Base-by-base conservation (phyloP, 2,888 invertebrate genomes). In the Mythimna lalbum region DNA sequence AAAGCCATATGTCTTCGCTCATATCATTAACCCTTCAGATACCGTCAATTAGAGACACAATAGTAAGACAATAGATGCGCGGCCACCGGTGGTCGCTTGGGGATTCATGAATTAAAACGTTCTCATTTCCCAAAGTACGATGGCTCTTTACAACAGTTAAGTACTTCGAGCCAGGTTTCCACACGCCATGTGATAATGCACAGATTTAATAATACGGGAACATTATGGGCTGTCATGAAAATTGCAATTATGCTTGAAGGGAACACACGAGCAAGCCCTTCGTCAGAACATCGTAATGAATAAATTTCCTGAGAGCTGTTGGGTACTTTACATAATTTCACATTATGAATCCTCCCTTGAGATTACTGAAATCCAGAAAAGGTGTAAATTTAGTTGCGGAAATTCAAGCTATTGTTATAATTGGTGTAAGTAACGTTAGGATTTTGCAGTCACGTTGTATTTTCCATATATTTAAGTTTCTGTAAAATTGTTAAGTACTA, bases 311-410 rank as follows among this genome's bases (percentile, higher is more conserved):
- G 66, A 79, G 75, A 75, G 79, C 82, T 84, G 84, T 83, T 78
- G 76, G 74, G 75, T 70, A 84, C 84, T 84, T 84, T 84, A 84
- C 86, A 84, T 86, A 84, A 84, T 84, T 84, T 84, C 75, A 81
- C 65, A 81, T 84, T 84, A 84, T 84, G 82, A 74, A 79, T 79
- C 74, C 64, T 70, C 79, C 73, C 73, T 73, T 53, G 84, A 79
- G 84, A 84, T 73, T 69, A 81, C 82, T 79, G 64, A 53, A 78
- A 86, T 84, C 79, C 75, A 69, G 72, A 76, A 56, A 77, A 78
- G 71, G 65, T 76, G 70, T 81, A 65, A 76, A 71, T 86, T 69
- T 77, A 86, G 73, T 76, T 82, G 63, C 33, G 75, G 71, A 68
- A 72, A 77, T 71, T 75, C n/a, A 52, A 36, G 56, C 64, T 70